Evolutionary conservation across 2,888 invertebrate species (phyloP).

Genomic region (Yponomeuta cagnagella): DNA sequence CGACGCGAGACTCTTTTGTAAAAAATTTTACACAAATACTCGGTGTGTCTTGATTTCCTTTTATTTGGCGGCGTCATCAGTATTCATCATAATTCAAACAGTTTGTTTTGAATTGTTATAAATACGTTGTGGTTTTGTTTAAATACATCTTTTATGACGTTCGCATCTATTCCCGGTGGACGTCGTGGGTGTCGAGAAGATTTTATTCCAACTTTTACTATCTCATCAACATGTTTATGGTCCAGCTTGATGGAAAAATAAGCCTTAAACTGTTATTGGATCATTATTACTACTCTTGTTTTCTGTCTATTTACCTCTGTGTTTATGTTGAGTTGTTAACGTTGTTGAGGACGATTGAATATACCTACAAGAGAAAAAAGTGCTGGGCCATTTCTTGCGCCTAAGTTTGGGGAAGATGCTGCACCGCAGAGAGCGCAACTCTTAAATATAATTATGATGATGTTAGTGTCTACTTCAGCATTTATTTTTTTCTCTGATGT

Average conservation of each 20-base stretch:
- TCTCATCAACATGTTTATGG: constrained; percentile 48
- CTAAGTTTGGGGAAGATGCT: too few relatives aligned
- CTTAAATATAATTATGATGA: too few relatives aligned
- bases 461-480: too few relatives aligned
- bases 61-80: constrained; percentile 37
- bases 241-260: constrained; percentile 26
- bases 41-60: constrained; percentile 38
- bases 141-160: constrained; percentile 47
- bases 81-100: neutral
- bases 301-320: neutral
- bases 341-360: too few relatives aligned
- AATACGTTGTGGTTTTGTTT: constrained; percentile 49
- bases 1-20: neutral
- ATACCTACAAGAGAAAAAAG: too few relatives aligned
- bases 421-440: too few relatives aligned
- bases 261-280: constrained; percentile 29
- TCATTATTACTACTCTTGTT: constrained; percentile 16
- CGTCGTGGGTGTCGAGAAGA: constrained; percentile 54
- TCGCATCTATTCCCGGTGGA: constrained; percentile 49
- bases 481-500: too few relatives aligned
- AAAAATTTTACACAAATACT: neutral
- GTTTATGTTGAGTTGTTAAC: neutral
- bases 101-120: constrained; percentile 15
- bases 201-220: constrained; percentile 43
- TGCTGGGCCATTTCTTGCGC: neutral